Evolutionary conservation across 2,113 vertebrate species (phyloP), one percentile per base, ranked within the genome.

Genomic region (Seriola quinqueradiata): DNA sequence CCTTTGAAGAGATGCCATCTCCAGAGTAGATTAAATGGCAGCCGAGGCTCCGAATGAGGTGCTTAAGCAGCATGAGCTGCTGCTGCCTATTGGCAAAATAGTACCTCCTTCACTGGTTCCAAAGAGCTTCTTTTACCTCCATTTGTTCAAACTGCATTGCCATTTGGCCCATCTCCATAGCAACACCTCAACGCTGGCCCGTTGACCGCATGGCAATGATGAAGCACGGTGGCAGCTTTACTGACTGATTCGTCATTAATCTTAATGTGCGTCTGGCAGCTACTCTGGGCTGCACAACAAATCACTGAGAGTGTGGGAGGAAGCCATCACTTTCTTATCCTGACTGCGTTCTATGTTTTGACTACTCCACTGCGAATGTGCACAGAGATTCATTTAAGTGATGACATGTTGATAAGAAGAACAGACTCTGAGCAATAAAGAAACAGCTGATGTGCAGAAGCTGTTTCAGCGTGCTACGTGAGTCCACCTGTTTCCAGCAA

Each of bases 161-260:
- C 89, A 79, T 88, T 92, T 90, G 82, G 86, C 83, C 83, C 64
- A 80, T 94, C 85, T 36, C 90, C 91, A 91, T 87, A 88, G 92
- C 78, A 84, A 95, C 90, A 25, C 77, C 81, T 85, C 83, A 90
- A 93, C 54, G 73, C 77, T 21, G 77, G 89, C 78, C 84, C 75
- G 78, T 83, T 88, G 86, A 89, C 80, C 48, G 68, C 34, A 46
- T 2, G 73, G 86, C 85, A 74, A 89, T 92, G 83, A 93, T 87
- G 86, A 90, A 88, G 86, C 61, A 21, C 58, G 19, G 75, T 74
- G 54, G 90, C 83, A 50, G 90, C 86, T 89, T 91, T 83, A 87
- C 86, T 79, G 87, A 85, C 88, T 2, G 81, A 73, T 34, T 79
- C 32, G 8, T 89, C 87, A 86, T 92, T 91, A 86, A 85, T 89